phyloP scores from a whole-genome alignment of 2,888 invertebrate genomes.

The Phyllotreta cruciferae region DNA sequence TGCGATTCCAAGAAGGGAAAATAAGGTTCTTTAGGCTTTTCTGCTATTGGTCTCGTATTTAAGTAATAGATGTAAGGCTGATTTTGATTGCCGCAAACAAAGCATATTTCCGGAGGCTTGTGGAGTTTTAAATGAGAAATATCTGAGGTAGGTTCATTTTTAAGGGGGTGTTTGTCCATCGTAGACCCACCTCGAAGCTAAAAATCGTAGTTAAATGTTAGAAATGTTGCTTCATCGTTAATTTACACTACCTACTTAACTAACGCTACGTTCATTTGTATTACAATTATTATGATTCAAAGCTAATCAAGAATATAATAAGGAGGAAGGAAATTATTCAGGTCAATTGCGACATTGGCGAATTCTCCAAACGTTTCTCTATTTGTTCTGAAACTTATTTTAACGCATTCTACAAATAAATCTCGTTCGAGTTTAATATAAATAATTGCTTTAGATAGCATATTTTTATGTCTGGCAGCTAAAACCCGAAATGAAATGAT shows the following conservation, averaged over 20 bases:
- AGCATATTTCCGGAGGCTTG: conserved; percentile 62
- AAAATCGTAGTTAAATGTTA: conserved; percentile 31
- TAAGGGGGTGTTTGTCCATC: conserved; percentile 64
- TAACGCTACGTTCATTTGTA: no score
- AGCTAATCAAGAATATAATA: no score
- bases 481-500: no score
- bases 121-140: conserved; percentile 30
- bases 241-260: background rate
- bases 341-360: no score
- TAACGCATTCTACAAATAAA: no score
- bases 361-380: no score
- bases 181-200: conserved; percentile 53
- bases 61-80: conserved; percentile 68
- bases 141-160: conserved; percentile 47
- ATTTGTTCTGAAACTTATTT: no score
- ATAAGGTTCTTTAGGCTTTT: conserved; percentile 78
- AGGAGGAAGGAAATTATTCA: no score
- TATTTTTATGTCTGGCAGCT: no score
- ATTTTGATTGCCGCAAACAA: conserved; percentile 77
- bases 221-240: conserved; percentile 18
- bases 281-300: no score
- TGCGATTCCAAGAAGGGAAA: conserved; percentile 93
- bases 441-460: no score
- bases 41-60: conserved; percentile 72
- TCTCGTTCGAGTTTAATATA: no score